These are phyloP conservation scores for Fregata magnificens DNA, from an alignment of 2,113 vertebrate genomes.

Conservation along the genomic window DNA sequence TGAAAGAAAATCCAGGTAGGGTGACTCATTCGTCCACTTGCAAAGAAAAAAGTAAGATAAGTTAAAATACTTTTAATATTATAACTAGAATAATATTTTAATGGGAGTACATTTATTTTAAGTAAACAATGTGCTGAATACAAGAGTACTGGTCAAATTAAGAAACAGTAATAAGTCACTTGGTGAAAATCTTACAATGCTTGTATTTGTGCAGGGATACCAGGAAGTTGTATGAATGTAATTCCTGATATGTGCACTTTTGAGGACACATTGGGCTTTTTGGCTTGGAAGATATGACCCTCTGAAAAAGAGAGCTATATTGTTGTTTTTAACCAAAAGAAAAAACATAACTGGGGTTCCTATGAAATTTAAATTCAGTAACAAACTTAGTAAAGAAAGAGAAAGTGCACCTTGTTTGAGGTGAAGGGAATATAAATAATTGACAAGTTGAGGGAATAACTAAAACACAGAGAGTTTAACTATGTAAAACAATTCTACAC, in stretches of 20 bases:
- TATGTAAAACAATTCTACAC: neutral
- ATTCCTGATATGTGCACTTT: neutral
- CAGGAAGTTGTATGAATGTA: neutral
- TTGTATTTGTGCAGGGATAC: neutral
- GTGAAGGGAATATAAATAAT: neutral
- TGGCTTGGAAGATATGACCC: neutral
- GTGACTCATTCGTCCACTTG: conserved; percentile 21
- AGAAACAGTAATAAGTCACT: neutral
- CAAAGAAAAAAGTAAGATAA: conserved; percentile 48
- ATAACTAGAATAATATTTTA: neutral
- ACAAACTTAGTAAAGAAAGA: neutral
- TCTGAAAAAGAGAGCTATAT: neutral
- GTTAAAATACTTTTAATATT: conserved; percentile 25
- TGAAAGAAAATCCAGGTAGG: conserved; percentile 51
- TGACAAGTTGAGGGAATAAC: neutral
- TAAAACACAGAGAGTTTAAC: neutral
- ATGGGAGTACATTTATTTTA: conserved; percentile 15
- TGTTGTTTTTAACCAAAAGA: neutral
- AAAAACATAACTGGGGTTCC: neutral
- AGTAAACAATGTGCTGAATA: neutral
- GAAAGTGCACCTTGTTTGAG: neutral
- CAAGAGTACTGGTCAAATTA: neutral
- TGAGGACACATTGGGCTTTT: neutral
- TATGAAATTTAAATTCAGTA: neutral
- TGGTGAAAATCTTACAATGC: neutral